Evolutionary conservation across 2,113 vertebrate species (phyloP), one percentile per base, ranked within the genome.

Genomic region (Pelodiscus sinensis): DNA sequence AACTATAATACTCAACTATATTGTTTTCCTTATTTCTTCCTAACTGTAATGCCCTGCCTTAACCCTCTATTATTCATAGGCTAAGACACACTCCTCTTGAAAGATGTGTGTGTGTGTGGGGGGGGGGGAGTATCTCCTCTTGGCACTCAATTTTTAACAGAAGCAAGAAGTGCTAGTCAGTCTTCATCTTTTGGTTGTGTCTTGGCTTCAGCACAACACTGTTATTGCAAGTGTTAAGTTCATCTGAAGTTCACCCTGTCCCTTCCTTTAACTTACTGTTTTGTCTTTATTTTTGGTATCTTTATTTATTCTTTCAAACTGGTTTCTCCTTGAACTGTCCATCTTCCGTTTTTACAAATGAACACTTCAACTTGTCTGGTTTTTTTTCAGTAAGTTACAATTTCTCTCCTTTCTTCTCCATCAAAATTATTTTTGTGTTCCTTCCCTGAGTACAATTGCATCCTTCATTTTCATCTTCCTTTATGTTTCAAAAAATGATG

Each of bases 311-410:
- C 78, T 91, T 87, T 80, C 92, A 65, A 90, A 54, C 0, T 60
- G 85, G 38, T 16, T 92, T 92, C 9, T 78, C 94, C 82, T 85
- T 94, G 79, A 96, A 91, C 75, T 87, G 44, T 92, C 90, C 81
- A 12, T 65, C 35, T 88, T 71, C 35, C 52, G 54, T 6, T 83
- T 90, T 78, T 77, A 91, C 90, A 88, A 91, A 81, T 82, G 51
- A 82, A 94, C 88, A 85, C 80, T 92, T 79, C 57, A 92, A 27
- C 16, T 60, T 56, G 54, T 50, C 31, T 51, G 92, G 92, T 79
- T 12, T 21, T 90, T 90, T 71, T 77, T 3, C 35, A 77, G 51
- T 51, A 89, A 82, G 68, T 9, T 31, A 9, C 85, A 55, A 71
- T 81, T 38, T 58, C 54, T 90, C 38, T 27, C 56, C 85, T 82